Evolutionary conservation across 35 echinoderm and acorn worm genomes (phyloP).

Genomic region (Ophioderma brevispina): DNA sequence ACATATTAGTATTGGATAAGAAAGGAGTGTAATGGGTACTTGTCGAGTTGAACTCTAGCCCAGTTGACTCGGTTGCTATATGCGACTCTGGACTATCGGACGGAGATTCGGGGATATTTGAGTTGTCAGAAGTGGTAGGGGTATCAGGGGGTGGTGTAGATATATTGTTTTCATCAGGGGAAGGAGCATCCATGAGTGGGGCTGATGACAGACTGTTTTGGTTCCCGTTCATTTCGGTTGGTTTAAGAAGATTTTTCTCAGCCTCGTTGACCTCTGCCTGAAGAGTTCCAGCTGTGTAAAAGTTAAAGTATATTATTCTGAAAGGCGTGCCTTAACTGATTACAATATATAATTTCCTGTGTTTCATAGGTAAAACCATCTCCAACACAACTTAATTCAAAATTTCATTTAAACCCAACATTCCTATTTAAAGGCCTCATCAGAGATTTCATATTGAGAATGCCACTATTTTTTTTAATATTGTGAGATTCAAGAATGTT

Average conservation of each 20-base stretch:
- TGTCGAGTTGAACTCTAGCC: conserved; percentile 59
- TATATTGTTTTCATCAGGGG: conserved; percentile 32
- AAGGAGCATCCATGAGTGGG: conserved; percentile 27
- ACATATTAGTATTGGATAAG: conserved; percentile 86
- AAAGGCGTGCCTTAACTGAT: too few species aligned
- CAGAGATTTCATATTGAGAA: too few species aligned
- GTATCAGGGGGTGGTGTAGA: conserved; percentile 40
- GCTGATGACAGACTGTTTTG: conserved; percentile 21
- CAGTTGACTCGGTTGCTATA: background rate
- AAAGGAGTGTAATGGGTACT: conserved; percentile 79
- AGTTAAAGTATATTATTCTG: too few species aligned
- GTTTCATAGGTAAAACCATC: too few species aligned
- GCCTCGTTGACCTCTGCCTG: background rate
- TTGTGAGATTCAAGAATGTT: background rate
- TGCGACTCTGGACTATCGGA: conserved; percentile 17
- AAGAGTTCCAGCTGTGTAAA: too few species aligned
- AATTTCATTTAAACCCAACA: too few species aligned
- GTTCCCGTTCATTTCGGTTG: conserved; percentile 25
- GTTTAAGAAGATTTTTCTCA: background rate
- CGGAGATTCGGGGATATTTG: conserved; percentile 46
- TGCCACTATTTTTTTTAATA: too few species aligned
- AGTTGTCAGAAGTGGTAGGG: conserved; percentile 39
- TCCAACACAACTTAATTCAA: too few species aligned
- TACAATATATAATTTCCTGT: too few species aligned
- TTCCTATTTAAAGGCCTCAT: too few species aligned